Base-by-base conservation (phyloP, 2,113 vertebrate species). In the Catharus fuscescens region DNA sequence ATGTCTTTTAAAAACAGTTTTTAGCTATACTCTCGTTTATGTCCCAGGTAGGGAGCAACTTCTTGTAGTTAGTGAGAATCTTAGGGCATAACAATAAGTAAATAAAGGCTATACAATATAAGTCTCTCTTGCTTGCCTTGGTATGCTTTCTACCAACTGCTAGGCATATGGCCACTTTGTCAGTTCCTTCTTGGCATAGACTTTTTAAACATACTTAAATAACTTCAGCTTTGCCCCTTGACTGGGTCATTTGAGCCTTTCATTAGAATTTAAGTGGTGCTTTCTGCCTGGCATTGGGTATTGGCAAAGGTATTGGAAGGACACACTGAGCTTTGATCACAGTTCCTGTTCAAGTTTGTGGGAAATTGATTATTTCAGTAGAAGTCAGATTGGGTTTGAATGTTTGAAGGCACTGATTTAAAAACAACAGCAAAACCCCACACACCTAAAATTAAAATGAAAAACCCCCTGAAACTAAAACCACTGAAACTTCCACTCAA, bases 211-310 rank as follows among this genome's bases (percentile, higher is more conserved):
- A 31, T 88, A 40, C 83, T 86, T 56, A 79, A 91, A 16, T 81
- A 89, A 69, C 66, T 93, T 92, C 29, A 79, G 93, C 71, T 92
- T 94, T 67, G 28, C 87, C 95, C 48, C 80, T 93, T 91, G 40
- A 65, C 76, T 89, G 40, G 36, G 23, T 91, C 72, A 81, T 34
- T 72, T 70, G 40, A 38, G 19, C 73, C 52, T 91, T 90, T 71
- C 42, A 6, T 93, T 90, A 92, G 42, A 94, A 83, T 66, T 86
- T 84, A 82, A 90, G 29, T 60, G 67, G 32, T 76, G 60, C 44
- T 87, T 66, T 93, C 79, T 95, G n/a, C 50, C 62, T 71, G 80
- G n/a, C 54, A 54, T 9, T 86, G 69, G n/a, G 15, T 69, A 18
- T 52, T 95, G 83, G 36, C 53, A 67, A 8, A 61, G 18, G 23